These are phyloP conservation scores for Congeria kusceri DNA, from an alignment of 2,888 invertebrate genomes.

Conservation along the genomic window DNA sequence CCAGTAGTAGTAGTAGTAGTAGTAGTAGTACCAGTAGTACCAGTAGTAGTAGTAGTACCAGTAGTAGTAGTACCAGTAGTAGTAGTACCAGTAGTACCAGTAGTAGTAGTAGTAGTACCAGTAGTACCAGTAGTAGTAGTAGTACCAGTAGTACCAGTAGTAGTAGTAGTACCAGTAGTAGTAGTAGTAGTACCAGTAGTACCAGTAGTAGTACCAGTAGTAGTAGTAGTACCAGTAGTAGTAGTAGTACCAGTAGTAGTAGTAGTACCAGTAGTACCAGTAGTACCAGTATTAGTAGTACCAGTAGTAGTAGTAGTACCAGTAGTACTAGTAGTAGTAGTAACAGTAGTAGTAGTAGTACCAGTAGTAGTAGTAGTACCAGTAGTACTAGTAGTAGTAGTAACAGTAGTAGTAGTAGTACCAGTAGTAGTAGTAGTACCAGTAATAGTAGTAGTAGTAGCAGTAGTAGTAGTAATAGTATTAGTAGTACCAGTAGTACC, in stretches of 20 bases:
- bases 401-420: too few species aligned
- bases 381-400: too few species aligned
- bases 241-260: conserved; percentile 8
- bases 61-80: conserved; percentile 9
- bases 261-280: not conserved
- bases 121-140: not conserved
- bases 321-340: too few species aligned
- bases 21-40: not conserved
- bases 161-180: not conserved
- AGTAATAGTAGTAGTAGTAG: too few species aligned
- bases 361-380: too few species aligned
- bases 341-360: too few species aligned
- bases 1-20: not conserved
- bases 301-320: too few species aligned
- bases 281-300: not conserved
- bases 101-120: conserved; percentile 6
- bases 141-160: conserved; percentile 4
- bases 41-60: conserved; percentile 10
- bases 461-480: too few species aligned
- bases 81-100: not conserved
- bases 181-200: conserved; percentile 4
- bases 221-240: conserved; percentile 6
- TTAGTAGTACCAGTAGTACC: too few species aligned
- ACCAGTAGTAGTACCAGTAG: conserved; percentile 3
- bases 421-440: too few species aligned